phyloP scores from a whole-genome alignment of 1,140 invertebrate species.

The Eurosta solidaginis region DNA sequence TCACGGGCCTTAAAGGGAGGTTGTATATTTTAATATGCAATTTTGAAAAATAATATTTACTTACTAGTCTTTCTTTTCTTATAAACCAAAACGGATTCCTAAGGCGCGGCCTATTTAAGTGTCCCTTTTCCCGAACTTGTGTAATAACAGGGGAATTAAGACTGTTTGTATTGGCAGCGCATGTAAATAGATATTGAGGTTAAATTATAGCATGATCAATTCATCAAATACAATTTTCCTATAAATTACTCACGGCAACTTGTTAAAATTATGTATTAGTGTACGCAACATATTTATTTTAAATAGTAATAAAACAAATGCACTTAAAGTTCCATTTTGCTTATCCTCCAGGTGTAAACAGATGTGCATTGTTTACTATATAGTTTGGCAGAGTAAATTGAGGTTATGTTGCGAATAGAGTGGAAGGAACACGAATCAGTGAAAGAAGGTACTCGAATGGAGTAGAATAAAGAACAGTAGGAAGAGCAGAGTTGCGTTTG shows the following conservation, averaged over 20 bases:
- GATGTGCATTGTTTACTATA: too few species aligned
- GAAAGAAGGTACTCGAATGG: too few species aligned
- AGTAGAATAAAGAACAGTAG: too few species aligned
- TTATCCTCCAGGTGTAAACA: too few species aligned
- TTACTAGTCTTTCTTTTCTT: constrained; percentile 62
- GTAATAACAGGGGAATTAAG: constrained; percentile 40
- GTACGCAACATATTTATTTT: constrained; percentile 29
- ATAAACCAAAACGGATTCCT: constrained; percentile 66
- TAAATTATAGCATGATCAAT: background rate
- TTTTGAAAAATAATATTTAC: constrained; percentile 37
- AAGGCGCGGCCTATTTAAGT: constrained; percentile 60
- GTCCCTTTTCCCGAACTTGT: constrained; percentile 56
- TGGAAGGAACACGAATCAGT: too few species aligned
- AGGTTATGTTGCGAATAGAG: too few species aligned
- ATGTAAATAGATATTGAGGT: constrained; percentile 30
- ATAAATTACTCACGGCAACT: constrained; percentile 13
- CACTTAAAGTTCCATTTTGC: too few species aligned
- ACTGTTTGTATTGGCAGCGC: background rate
- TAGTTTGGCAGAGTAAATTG: too few species aligned
- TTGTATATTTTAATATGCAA: background rate
- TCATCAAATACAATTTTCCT: background rate
- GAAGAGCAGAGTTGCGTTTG: too few species aligned
- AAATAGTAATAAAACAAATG: too few species aligned
- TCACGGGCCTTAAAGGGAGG: constrained; percentile 64
- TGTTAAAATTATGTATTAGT: constrained; percentile 28